phyloP scores from a whole-genome alignment of 2,797 vertebrate genomes.

The Taeniopygia guttata region DNA sequence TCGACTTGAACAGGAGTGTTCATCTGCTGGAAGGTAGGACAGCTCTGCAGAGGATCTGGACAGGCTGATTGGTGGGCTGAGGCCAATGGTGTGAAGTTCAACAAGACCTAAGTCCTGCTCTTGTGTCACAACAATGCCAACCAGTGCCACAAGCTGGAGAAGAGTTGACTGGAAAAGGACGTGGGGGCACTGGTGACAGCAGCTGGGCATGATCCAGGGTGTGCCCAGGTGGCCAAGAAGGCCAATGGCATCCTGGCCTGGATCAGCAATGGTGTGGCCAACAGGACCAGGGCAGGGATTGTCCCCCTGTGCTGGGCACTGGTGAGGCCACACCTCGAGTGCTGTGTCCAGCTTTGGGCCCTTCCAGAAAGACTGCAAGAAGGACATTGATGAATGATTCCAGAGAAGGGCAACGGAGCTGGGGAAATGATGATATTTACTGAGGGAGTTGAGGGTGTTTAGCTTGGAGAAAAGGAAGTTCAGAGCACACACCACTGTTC shows the following conservation, averaged over 20 bases:
- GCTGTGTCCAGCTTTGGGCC: not conserved
- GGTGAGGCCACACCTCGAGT: rapidly evolving
- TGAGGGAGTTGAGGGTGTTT: not conserved
- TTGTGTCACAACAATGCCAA: not conserved
- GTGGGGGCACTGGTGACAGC: rapidly evolving
- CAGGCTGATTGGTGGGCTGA: rapidly evolving
- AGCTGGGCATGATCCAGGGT: not conserved
- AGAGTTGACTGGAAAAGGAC: not conserved
- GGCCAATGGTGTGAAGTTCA: not conserved
- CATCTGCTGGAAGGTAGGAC: not conserved
- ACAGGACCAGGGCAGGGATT: not conserved
- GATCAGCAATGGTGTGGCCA: not conserved
- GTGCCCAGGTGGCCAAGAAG: not conserved
- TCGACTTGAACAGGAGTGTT: not conserved
- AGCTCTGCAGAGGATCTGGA: not conserved
- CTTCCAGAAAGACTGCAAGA: not conserved
- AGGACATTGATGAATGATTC: rapidly evolving
- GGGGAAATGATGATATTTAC: not conserved
- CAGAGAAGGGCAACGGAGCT: rapidly evolving
- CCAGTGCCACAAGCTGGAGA: rapidly evolving
- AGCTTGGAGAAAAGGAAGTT: not conserved
- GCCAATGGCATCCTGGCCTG: not conserved
- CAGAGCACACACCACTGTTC: not conserved
- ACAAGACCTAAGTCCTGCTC: rapidly evolving
- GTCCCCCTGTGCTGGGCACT: not conserved